Percentiles rank a stretch among this genome's conserved stretches.
These are phyloP conservation scores for Osmoderma eremita DNA, from an alignment of 2,888 invertebrate species.

Conservation along the genomic window DNA sequence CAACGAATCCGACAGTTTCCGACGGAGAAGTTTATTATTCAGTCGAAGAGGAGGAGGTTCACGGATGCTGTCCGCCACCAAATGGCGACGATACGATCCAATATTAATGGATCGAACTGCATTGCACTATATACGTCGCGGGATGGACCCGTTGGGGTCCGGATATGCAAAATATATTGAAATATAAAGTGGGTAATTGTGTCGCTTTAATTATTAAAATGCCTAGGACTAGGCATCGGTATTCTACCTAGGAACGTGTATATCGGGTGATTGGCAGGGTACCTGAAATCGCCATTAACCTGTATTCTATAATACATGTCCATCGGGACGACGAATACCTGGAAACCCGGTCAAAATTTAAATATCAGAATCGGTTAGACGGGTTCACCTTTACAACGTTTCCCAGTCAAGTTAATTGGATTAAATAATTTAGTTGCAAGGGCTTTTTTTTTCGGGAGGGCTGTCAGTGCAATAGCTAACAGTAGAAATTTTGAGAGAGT, in stretches of 20 bases:
- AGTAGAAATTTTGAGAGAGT: background rate
- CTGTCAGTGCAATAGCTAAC: background rate
- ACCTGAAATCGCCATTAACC: conserved; percentile 61
- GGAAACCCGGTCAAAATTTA: conserved; percentile 54
- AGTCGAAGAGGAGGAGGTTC: background rate
- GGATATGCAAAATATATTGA: conserved; percentile 37
- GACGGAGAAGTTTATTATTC: conserved; percentile 21
- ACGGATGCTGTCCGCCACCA: background rate
- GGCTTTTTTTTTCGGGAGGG: background rate
- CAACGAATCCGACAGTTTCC: conserved; percentile 12
- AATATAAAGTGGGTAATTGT: conserved; percentile 40
- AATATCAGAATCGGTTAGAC: conserved; percentile 56
- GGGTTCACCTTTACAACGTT: conserved; percentile 26
- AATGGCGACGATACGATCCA: conserved; percentile 6
- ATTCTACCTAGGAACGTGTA: background rate
- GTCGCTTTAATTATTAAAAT: conserved; percentile 40
- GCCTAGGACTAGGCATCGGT: conserved; percentile 38
- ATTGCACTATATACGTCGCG: too few species aligned
- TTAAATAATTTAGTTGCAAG: conserved; percentile 51
- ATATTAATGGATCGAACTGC: conserved; percentile 34
- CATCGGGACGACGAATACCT: too few species aligned
- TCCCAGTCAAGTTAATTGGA: conserved; percentile 53
- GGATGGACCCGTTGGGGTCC: background rate
- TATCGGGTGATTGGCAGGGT: conserved; percentile 57
- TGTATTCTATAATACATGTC: conserved; percentile 58